Base-by-base conservation (phyloP, 2,797 vertebrate species). In the Eulemur coronatus region DNA sequence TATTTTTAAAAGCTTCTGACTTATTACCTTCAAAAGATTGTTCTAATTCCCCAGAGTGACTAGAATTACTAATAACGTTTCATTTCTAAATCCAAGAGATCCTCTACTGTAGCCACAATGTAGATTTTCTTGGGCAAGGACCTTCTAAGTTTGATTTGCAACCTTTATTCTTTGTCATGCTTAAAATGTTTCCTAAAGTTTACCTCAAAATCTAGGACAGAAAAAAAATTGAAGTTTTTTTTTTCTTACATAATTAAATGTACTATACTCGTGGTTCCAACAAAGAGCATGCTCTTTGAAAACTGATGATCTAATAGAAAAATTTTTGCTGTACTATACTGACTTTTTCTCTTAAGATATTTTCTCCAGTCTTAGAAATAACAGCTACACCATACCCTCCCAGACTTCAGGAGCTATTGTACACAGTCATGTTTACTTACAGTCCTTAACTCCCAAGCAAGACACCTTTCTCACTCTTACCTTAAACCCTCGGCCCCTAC, bases 181-280 rank as follows among this genome's bases (percentile, higher is more conserved):
- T 87, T 92, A 93, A 94, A 94, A 93, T 69, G 43, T 48, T 76
- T 57, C 84, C 57, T 87, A 94, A 96, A 87, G 55, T 86, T 78
- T 18, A 70, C 14, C 80, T 93, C 52, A 57, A 69, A 82, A 18
- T 55, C 70, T 69, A 48, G 9, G 59, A 84, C 67, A 65, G 14
- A 86, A 91, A 96, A 96, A 70, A 96, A 95, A 70, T 20, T 67
- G 26, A 46, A 89, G 33, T 9, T 22, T 69, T 48, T 57, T 1
- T 80, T 70, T 80, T 41, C 46, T 94, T 52, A 48, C 46, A 59
- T 33, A 65, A 67, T 33, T 79, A 94, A 95, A 89, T n/a, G 18
- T 30, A 26, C 22, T 55, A 43, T 46, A 55, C 10, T 43, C 81
- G 33, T 38, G n/a, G 63, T 86, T 55, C 50, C 46, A 69, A 75